phyloP scores from a whole-genome alignment of 2,888 invertebrate species.

The Malacosoma neustria region DNA sequence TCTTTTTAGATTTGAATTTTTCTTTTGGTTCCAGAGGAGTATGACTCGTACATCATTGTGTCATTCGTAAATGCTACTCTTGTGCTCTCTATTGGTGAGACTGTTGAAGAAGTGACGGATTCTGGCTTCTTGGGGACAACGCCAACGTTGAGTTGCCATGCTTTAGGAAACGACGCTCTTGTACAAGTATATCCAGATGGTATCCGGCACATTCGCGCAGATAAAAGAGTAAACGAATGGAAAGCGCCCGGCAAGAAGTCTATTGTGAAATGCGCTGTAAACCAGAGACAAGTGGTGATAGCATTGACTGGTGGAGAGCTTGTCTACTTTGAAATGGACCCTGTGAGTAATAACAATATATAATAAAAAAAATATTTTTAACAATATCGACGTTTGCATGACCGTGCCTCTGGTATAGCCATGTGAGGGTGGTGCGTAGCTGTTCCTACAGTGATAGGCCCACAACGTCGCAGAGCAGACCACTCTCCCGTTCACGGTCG shows the following conservation, averaged over 20 bases:
- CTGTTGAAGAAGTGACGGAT: slow-evolving; percentile 99
- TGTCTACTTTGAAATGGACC: slow-evolving; percentile 99
- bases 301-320: slow-evolving; percentile 97
- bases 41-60: slow-evolving; percentile 99
- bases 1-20: slow-evolving; percentile 33
- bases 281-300: slow-evolving; percentile 98
- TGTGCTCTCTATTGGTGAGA: slow-evolving; percentile 99
- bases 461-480: slow-evolving; percentile 79
- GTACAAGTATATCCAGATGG: slow-evolving; percentile 99
- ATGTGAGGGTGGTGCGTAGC: slow-evolving; percentile 62
- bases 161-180: slow-evolving; percentile 97
- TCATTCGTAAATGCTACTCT: slow-evolving; percentile 98
- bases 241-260: slow-evolving; percentile 98
- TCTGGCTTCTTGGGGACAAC: slow-evolving; percentile 99
- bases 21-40: slow-evolving; percentile 92
- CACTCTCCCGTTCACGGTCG: slow-evolving; percentile 66
- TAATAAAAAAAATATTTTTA: too few species aligned
- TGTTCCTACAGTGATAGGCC: slow-evolving; percentile 68
- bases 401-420: slow-evolving; percentile 36
- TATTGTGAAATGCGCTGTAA: slow-evolving; percentile 98
- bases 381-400: slow-evolving; percentile 47
- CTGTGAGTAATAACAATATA: too few species aligned
- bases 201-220: slow-evolving; percentile 97
- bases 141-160: slow-evolving; percentile 98
- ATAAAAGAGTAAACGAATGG: slow-evolving; percentile 99